Base-by-base conservation (phyloP, 1,140 invertebrate genomes). In the Bombus picipes region DNA sequence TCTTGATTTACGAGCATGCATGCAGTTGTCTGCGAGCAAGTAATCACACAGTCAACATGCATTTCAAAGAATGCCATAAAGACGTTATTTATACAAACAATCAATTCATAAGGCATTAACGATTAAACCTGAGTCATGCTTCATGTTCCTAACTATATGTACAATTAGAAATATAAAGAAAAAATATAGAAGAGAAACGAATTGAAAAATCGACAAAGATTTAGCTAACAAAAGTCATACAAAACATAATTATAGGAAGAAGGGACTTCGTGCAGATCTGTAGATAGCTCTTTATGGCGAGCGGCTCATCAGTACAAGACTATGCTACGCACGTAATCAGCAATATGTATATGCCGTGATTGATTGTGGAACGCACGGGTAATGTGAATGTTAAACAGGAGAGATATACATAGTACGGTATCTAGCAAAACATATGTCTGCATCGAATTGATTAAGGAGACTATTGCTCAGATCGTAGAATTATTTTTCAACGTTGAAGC, bases 1-100 rank as follows among this genome's bases (percentile, higher is more conserved):
- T 83, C 80, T 81, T 87, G 80, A 90, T 90, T 90, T 90, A 90
- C 87, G 80, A 85, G 81, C 88, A 28, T 75, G 41, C 66, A 66
- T 34, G 34, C 15, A 75, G 68, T 75, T 88, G 83, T 85, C 62
- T 57, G n/a, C 65, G 18, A 37, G 32, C 53, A 43, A 77, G 22
- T 34, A 71, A 68, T 86, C 75, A 81, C 34, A 47, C 73, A 66
- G 65, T 66, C n/a, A 12, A 34, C 13, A 6, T 32, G 0, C 12
- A 13, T n/a, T 62, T 12, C 59, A 62, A 62, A 4, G 47, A 62
- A 62, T 13, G 28, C 9, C 12, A 62, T 13, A 13, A n/a, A 62
- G 12, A 18, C n/a, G 65, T 9, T 47, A 47, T 47, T 47, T 47
- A 47, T 2, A 53, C 47, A 18, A 53, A 53, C 47, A 8, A 53